Evolutionary conservation across 2,113 vertebrate genomes (phyloP).

Genomic region (Tamias sibiricus): DNA sequence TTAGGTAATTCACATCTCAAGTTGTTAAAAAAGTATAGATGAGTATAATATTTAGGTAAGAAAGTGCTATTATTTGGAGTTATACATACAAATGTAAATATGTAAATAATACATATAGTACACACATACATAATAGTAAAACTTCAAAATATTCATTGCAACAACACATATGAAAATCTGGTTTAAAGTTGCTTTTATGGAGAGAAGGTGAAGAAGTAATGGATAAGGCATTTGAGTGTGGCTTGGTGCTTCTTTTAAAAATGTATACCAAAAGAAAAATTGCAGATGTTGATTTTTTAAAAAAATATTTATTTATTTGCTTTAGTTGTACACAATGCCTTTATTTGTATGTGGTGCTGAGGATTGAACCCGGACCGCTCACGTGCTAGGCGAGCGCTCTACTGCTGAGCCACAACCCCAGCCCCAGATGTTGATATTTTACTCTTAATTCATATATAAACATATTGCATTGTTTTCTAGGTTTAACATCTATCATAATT

Average conservation of each 20-base stretch:
- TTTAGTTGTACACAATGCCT: no score
- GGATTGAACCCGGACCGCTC: no score
- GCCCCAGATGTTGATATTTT: not conserved
- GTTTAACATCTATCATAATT: slow-evolving; percentile 11
- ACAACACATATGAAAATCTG: not conserved
- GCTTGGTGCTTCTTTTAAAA: slow-evolving; percentile 9
- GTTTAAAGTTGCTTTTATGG: not conserved
- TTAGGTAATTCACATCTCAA: not conserved
- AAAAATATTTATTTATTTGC: no score
- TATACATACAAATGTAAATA: not conserved
- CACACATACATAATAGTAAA: not conserved
- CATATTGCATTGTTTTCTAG: not conserved
- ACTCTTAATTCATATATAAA: not conserved
- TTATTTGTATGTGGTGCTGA: no score
- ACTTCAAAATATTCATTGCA: not conserved
- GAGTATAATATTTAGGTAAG: not conserved
- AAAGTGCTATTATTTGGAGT: not conserved
- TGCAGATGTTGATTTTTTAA: no score
- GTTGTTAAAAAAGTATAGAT: not conserved
- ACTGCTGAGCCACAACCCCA: no score
- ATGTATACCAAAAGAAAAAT: not conserved
- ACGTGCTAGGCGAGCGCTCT: no score
- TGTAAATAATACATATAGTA: not conserved
- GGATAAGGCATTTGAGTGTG: not conserved
- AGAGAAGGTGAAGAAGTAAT: not conserved